Percentiles rank a stretch among this genome's conserved stretches.
phyloP scores from a whole-genome alignment of 2,113 vertebrate genomes.

The Siniperca chuatsi region DNA sequence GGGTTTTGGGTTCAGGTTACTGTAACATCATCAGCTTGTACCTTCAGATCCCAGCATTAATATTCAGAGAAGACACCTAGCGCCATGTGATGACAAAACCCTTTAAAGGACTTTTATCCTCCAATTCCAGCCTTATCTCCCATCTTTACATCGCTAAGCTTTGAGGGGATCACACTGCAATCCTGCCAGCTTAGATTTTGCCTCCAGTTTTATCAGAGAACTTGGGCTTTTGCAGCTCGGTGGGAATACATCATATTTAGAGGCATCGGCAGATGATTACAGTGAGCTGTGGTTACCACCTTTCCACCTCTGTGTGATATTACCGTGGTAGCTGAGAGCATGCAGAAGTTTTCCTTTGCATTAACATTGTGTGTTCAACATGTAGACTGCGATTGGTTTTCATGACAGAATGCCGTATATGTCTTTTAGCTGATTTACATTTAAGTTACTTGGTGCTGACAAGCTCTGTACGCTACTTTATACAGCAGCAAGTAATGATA shows the following conservation, averaged over 20 bases:
- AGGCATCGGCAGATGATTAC: slow-evolving; percentile 37
- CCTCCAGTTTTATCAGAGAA: slow-evolving; percentile 60
- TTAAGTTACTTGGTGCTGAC: neutral
- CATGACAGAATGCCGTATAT: neutral
- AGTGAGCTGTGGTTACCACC: neutral
- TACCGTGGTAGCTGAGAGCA: neutral
- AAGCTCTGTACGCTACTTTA: too few relatives aligned
- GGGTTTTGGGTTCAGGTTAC: slow-evolving; percentile 32
- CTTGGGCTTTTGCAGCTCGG: slow-evolving; percentile 43
- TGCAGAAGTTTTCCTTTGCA: neutral
- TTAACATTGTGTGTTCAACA: neutral
- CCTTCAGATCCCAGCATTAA: slow-evolving; percentile 67
- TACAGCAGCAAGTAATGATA: neutral
- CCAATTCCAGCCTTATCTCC: slow-evolving; percentile 71
- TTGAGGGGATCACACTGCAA: slow-evolving; percentile 70
- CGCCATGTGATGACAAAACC: slow-evolving; percentile 64
- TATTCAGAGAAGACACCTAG: slow-evolving; percentile 64
- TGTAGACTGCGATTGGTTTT: neutral
- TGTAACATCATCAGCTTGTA: slow-evolving; percentile 48
- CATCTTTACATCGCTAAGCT: slow-evolving; percentile 73
- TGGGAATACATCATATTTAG: slow-evolving; percentile 44
- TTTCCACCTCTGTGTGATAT: slow-evolving; percentile 21
- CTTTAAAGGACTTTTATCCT: slow-evolving; percentile 69
- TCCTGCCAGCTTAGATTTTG: slow-evolving; percentile 64
- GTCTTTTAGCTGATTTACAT: neutral